phyloP scores from a whole-genome alignment of 2,888 invertebrate genomes.

The Thecocarcelia acutangulata region DNA sequence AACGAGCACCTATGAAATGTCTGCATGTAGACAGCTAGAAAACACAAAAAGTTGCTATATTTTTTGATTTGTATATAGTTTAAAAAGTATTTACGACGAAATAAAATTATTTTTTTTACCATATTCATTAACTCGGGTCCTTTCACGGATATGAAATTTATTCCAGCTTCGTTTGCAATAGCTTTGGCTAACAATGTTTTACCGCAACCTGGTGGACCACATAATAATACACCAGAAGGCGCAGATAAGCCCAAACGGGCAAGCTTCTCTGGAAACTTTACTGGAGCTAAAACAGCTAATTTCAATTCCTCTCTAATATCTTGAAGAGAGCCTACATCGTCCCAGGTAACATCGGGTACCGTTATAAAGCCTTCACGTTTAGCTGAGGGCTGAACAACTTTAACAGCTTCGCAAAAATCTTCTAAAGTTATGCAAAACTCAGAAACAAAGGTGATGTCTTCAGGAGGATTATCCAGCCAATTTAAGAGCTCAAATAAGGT shows the following conservation, averaged over 20 bases:
- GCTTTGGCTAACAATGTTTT: constrained; percentile 99
- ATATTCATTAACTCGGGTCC: constrained; percentile 98
- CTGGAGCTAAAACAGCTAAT: constrained; percentile 94
- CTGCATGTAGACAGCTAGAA: too few relatives aligned
- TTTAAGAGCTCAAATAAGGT: constrained; percentile 84
- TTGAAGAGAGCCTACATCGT: constrained; percentile 95
- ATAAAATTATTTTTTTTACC: too few relatives aligned
- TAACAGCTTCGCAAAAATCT: constrained; percentile 90
- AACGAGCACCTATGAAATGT: too few relatives aligned
- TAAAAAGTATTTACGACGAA: too few relatives aligned
- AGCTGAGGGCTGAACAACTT: constrained; percentile 93
- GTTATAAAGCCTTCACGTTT: constrained; percentile 98
- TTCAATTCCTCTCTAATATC: constrained; percentile 94
- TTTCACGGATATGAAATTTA: constrained; percentile 99
- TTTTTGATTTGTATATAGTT: too few relatives aligned
- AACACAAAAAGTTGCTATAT: too few relatives aligned
- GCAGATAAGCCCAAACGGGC: constrained; percentile 89
- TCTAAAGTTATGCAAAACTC: constrained; percentile 87
- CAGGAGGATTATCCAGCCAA: constrained; percentile 86
- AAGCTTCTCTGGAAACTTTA: constrained; percentile 91
- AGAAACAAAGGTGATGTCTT: constrained; percentile 85
- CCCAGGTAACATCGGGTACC: constrained; percentile 98
- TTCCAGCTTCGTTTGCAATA: constrained; percentile 98
- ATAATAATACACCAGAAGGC: constrained; percentile 95
- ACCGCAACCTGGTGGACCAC: constrained; percentile 98